Evolutionary conservation across 2,888 invertebrate genomes (phyloP), one percentile per base, ranked within the genome.

Genomic region (Perithous albicinctus): DNA sequence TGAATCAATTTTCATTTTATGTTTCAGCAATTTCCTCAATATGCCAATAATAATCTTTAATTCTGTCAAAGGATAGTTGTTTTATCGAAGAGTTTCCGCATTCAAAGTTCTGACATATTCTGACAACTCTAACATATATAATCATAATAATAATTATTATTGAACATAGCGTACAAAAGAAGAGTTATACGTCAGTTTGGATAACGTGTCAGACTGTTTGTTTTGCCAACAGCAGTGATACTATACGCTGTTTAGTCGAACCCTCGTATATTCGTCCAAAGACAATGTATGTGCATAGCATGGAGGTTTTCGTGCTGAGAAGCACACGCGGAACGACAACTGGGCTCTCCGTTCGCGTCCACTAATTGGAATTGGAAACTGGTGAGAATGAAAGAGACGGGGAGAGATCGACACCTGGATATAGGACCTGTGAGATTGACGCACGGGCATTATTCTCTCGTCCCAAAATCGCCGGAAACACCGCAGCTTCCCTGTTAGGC

Each of bases 141-240:
- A n/a, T n/a, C n/a, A n/a, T n/a, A n/a, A n/a, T n/a, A n/a, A n/a
- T n/a, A n/a, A n/a, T n/a, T n/a, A n/a, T n/a, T n/a, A n/a, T n/a
- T n/a, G n/a, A n/a, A n/a, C n/a, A n/a, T n/a, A n/a, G n/a, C n/a
- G n/a, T n/a, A n/a, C n/a, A n/a, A n/a, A n/a, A n/a, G n/a, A n/a
- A n/a, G 74, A 43, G 10, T 3, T 56, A 5, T 64, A 18, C 38
- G 15, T 20, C 82, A 82, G 78, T 82, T 82, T 78, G 76, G 67
- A 32, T 26, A 77, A 81, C 66, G 8, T 41, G 20, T 66, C 38
- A 23, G 18, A 29, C 35, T 12, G 38, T 66, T 69, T 41, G 61
- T 54, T 74, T 64, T 26, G 64, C 35, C 46, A 69, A 26, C 56
- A n/a, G 32, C n/a, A 12, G 29, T 29, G 23, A 29, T 46, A 26